These are phyloP conservation scores for Globodera ellingtonae DNA, from an alignment of 1,140 invertebrate genomes.

Conservation along the genomic window DNA sequence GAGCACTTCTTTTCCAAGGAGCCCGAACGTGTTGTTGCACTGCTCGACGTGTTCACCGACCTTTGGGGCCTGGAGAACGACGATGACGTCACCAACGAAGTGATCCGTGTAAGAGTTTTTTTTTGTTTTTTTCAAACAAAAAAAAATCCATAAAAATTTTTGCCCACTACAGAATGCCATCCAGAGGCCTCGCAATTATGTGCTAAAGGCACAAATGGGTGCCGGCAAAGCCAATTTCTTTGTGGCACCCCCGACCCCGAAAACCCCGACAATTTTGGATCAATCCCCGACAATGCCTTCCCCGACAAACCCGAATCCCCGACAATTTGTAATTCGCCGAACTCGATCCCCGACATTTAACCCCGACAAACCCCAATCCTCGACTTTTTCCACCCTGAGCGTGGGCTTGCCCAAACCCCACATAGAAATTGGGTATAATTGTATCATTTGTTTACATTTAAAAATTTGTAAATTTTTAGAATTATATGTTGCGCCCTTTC, in stretches of 20 bases:
- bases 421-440: too few relatives aligned
- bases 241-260: slow-evolving; percentile 66
- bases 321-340: too few relatives aligned
- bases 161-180: slow-evolving; percentile 73
- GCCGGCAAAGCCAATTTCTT: slow-evolving; percentile 79
- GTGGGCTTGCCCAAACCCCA: too few relatives aligned
- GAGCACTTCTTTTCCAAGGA: slow-evolving; percentile 72
- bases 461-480: slow-evolving; percentile 70
- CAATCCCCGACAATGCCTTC: too few relatives aligned
- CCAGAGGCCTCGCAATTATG: slow-evolving; percentile 79
- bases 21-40: slow-evolving; percentile 68
- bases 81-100: slow-evolving; percentile 44
- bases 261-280: too few relatives aligned
- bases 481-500: slow-evolving; percentile 79
- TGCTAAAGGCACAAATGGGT: slow-evolving; percentile 95
- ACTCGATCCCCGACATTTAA: too few relatives aligned
- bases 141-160: not conserved
- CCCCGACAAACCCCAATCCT: too few relatives aligned
- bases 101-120: slow-evolving; percentile 37
- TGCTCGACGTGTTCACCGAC: slow-evolving; percentile 83
- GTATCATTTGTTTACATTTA: not conserved
- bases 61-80: slow-evolving; percentile 80
- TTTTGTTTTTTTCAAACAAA: not conserved
- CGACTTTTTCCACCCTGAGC: too few relatives aligned
- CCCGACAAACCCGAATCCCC: too few relatives aligned